A percentile compares a stretch with the other conserved stretches of the same genome.
Conservation (phyloP, 2,888 invertebrate genomes). For the Apodemia zela region DNA sequence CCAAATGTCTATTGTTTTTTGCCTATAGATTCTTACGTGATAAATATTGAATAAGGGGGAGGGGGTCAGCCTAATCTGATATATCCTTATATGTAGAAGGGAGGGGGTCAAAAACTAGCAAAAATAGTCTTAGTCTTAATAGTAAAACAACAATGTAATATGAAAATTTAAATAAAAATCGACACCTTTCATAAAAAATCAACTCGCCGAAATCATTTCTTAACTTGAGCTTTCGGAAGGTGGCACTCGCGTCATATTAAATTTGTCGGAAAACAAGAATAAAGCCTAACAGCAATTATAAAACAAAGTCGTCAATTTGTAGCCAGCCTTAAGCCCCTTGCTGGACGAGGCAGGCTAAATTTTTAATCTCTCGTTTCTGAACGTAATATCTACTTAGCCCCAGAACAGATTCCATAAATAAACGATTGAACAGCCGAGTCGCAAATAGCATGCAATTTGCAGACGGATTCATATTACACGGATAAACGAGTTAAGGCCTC, state of each 20-base stretch:
- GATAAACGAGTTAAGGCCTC: background rate
- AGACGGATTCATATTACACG: constrained; percentile 5
- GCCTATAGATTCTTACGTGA: no score
- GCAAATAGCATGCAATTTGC: constrained; percentile 8
- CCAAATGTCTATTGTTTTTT: no score
- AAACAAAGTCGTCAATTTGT: background rate
- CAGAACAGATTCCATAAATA: constrained; percentile 8
- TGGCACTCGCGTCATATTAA: background rate
- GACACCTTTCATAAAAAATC: no score
- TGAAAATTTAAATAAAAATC: no score
- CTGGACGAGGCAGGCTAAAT: constrained; percentile 7
- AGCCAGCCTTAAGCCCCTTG: background rate
- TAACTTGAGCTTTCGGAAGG: background rate
- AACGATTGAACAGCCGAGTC: constrained; percentile 7
- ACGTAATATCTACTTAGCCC: constrained; percentile 4
- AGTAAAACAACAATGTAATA: no score
- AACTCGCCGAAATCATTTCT: background rate
- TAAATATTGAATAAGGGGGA: no score
- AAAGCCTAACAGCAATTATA: background rate
- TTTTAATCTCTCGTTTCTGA: constrained; percentile 12
- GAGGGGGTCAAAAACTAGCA: no score
- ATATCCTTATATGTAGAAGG: no score
- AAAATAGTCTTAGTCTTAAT: no score
- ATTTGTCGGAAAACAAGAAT: no score
- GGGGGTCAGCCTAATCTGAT: no score